These are phyloP conservation scores for Hyposoter dolosus DNA, from an alignment of 2,888 invertebrate species.

Conservation along the genomic window DNA sequence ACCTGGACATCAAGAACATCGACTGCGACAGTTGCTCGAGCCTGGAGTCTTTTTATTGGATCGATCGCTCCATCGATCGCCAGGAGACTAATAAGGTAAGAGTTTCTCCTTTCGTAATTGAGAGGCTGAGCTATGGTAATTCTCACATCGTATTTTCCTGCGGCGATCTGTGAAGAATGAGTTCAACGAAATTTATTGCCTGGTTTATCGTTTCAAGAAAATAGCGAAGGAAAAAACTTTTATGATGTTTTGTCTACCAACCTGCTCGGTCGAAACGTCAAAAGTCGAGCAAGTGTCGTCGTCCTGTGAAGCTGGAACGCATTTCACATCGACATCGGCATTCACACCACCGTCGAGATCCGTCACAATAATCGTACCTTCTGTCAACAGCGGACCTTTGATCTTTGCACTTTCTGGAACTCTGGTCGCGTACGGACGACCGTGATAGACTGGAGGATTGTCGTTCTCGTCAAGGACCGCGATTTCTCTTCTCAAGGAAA, in stretches of 20 bases:
- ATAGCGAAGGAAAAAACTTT: not conserved
- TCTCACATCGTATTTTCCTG: constrained; percentile 90
- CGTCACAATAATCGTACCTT: constrained; percentile 87
- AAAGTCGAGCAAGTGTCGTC: constrained; percentile 91
- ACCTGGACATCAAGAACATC: constrained; percentile 91
- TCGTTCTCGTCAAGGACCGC: constrained; percentile 93
- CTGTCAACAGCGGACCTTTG: constrained; percentile 88
- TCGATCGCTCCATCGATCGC: constrained; percentile 89
- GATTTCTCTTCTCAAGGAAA: constrained; percentile 91
- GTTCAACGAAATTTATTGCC: not conserved
- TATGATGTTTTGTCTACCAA: constrained; percentile 73
- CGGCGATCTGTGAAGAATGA: constrained; percentile 85
- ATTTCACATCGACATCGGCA: constrained; percentile 89
- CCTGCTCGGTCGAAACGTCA: constrained; percentile 88
- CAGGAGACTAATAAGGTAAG: constrained; percentile 89
- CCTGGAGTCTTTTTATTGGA: constrained; percentile 86
- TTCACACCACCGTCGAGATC: constrained; percentile 91
- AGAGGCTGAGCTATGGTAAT: constrained; percentile 89
- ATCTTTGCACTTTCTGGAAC: constrained; percentile 89
- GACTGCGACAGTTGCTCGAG: constrained; percentile 90
- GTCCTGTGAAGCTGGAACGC: constrained; percentile 87
- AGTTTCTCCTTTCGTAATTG: constrained; percentile 92
- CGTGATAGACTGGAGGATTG: constrained; percentile 91
- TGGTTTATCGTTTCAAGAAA: not conserved
- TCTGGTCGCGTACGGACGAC: constrained; percentile 90